These are phyloP conservation scores for Solenopsis fugax DNA, from an alignment of 1,140 invertebrate species.

Conservation along the genomic window DNA sequence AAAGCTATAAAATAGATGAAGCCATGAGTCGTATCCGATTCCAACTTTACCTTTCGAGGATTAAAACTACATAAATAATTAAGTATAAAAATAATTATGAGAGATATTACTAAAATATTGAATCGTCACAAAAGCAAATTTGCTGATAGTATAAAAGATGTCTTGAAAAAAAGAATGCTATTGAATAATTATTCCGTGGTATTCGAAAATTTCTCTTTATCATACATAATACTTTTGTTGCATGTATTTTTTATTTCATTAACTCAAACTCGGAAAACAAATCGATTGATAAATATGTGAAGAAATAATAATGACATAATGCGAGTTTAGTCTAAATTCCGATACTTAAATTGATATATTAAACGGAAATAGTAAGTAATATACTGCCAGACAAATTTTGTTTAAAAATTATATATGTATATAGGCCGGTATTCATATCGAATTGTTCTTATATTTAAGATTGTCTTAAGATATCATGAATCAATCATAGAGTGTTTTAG, in stretches of 20 bases:
- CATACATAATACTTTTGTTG: not conserved
- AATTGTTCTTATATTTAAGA: too few species aligned
- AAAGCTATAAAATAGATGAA: too few species aligned
- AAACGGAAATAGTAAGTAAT: not conserved
- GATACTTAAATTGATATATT: constrained; percentile 17
- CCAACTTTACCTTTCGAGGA: too few species aligned
- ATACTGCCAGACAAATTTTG: constrained; percentile 2
- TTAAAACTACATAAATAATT: constrained; percentile 13
- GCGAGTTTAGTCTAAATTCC: not conserved
- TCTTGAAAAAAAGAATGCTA: constrained; percentile 36
- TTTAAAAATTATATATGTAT: not conserved
- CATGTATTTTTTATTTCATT: constrained; percentile 9
- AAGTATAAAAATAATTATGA: not conserved
- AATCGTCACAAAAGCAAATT: constrained; percentile 24
- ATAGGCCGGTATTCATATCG: too few species aligned
- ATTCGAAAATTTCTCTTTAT: not conserved
- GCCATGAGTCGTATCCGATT: too few species aligned
- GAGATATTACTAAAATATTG: not conserved
- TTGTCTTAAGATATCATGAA: too few species aligned
- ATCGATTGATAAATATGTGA: not conserved
- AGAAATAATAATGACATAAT: not conserved
- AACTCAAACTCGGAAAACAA: constrained; percentile 9
- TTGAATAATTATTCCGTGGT: not conserved
- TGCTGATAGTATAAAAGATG: constrained; percentile 45
- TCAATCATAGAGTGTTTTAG: too few species aligned